Evolutionary conservation across 2,888 invertebrate species (phyloP), one percentile per base, ranked within the genome.

Genomic region (Alcis repandata): DNA sequence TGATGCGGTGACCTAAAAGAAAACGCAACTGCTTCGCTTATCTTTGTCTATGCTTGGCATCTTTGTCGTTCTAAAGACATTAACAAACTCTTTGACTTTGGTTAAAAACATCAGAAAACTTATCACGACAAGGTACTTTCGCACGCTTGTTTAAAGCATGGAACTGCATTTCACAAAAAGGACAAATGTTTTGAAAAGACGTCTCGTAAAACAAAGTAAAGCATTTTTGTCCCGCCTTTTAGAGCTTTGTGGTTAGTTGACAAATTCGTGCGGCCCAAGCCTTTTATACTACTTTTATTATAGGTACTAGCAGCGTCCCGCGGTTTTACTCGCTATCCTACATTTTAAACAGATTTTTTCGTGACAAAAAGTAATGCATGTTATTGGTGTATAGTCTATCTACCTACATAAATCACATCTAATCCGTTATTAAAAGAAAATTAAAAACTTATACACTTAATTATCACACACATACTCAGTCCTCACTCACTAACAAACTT

Each of bases 161-260:
- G 3, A 17, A 2, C 9, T 41, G 10, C 41, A 15, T 15, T 41
- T 41, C 2, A 20, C 19, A 43, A 43, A 43, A 10, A 13, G 10
- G 13, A 40, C 6, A 41, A 41, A 43, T 15, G 7, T 7, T 1
- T n/a, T 17, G 15, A 1, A 20, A 10, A 19, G 43, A 17, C 41
- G 20, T 15, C 27, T 48, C 27, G 3, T 22, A 48, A 48, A 19
- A 58, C 58, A 58, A 58, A 27, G 48, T 40, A 8, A 27, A 11
- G 58, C 7, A 15, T 13, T 48, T 48, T 58, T 9, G n/a, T 9
- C n/a, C 36, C 9, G 36, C 36, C 9, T 7, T 27, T 27, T 27
- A 27, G 27, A 6, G 48, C 15, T 48, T 48, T 48, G 22, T 46
- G 4, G 11, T n/a, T n/a, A n/a, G n/a, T 46, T 49, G 48, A 49